phyloP scores from a whole-genome alignment of 2,888 invertebrate species.

The Orthosia cruda region DNA sequence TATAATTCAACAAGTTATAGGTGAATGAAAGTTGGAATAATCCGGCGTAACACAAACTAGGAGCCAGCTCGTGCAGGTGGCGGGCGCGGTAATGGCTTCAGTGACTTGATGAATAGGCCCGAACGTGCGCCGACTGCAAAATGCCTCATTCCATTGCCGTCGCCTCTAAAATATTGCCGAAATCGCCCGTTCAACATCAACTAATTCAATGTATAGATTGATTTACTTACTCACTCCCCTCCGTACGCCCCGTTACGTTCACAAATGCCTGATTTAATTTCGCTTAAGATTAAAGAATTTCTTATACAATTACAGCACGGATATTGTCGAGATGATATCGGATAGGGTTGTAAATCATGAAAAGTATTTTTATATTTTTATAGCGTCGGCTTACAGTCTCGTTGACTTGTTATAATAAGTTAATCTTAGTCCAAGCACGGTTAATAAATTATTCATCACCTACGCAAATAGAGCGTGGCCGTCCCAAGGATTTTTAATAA shows the following conservation, averaged over 20 bases:
- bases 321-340: constrained; percentile 73
- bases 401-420: constrained; percentile 64
- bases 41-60: constrained; percentile 86
- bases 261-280: constrained; percentile 89
- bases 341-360: constrained; percentile 72
- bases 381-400: constrained; percentile 56
- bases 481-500: constrained; percentile 21
- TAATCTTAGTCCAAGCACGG: constrained; percentile 46
- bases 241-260: constrained; percentile 71
- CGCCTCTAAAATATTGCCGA: constrained; percentile 88
- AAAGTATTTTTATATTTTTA: constrained; percentile 55
- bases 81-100: constrained; percentile 86
- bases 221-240: constrained; percentile 81
- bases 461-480: constrained; percentile 32
- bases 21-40: constrained; percentile 85
- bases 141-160: constrained; percentile 85
- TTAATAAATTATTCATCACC: constrained; percentile 55
- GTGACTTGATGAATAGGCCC: constrained; percentile 89
- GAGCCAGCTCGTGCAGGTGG: constrained; percentile 87
- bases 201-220: constrained; percentile 90
- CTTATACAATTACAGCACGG: constrained; percentile 71
- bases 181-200: constrained; percentile 88
- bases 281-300: constrained; percentile 80
- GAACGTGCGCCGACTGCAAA: constrained; percentile 88
- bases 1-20: constrained; percentile 79